A percentile compares a stretch with the other conserved stretches of the same genome.
Conservation (phyloP, 2,797 vertebrate genomes). For the Parauchenoglanis ngamensis region DNA sequence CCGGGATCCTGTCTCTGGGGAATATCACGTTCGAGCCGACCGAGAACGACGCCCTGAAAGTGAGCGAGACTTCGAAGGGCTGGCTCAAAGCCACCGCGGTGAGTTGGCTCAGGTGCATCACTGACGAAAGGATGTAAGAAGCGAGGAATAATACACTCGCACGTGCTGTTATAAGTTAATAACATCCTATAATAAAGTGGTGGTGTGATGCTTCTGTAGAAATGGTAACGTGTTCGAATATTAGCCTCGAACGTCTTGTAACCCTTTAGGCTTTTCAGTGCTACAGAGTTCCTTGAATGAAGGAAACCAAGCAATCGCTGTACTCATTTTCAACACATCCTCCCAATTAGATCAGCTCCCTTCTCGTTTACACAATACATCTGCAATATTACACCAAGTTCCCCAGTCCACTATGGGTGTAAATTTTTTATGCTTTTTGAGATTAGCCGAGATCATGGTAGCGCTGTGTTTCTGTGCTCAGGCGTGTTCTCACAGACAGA, state of each 20-base stretch:
- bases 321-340: conserved; percentile 5
- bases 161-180: background rate
- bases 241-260: background rate
- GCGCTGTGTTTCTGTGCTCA: background rate
- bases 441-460: background rate
- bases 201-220: background rate
- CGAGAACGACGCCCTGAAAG: conserved; percentile 67
- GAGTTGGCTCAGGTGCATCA: conserved; percentile 52
- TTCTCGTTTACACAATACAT: background rate
- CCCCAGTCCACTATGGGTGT: background rate
- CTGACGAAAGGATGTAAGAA: background rate
- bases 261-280: too few species aligned
- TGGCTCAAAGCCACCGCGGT: conserved; percentile 80
- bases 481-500: background rate
- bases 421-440: background rate
- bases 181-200: background rate
- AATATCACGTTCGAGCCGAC: conserved; percentile 73
- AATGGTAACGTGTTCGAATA: background rate
- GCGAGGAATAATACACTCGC: too few species aligned
- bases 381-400: conserved; percentile 14
- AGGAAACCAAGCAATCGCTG: background rate
- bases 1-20: conserved; percentile 77
- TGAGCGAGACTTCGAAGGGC: conserved; percentile 61
- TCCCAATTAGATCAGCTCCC: background rate
- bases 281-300: background rate